Base-by-base conservation (phyloP, 1,140 invertebrate genomes). In the Pemphigus obesinymphae region DNA sequence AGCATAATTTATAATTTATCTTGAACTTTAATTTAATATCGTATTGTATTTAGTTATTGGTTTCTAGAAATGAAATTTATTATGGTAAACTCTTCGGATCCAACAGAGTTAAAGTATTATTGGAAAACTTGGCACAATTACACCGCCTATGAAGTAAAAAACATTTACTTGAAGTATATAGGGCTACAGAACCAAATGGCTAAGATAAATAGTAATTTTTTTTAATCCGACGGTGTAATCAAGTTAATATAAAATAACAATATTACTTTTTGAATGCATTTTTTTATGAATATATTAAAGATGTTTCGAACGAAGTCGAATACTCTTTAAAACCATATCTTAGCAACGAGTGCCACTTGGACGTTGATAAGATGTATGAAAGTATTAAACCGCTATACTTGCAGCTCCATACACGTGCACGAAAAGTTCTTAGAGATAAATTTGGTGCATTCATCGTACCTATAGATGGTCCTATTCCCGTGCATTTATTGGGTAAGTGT, bases 121-220 rank as follows among this genome's bases (percentile, higher is more conserved):
- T 78, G 75, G 75, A 78, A 78, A 58, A 34, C 75, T 40, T 78
- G 75, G 75, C 75, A 78, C 13, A 78, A 58, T 40, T n/a, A 58
- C n/a, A 78, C 75, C 29, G 26, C 53, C 13, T 78, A 23, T 13
- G 53, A 43, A 15, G 34, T 58, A 1, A 78, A 58, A 78, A 58
- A n/a, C 40, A 34, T 37, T 6, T 78, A 78, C n/a, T 17, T 78
- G n/a, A 78, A 78, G 13, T 78, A 55, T 23, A 61, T 78, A 2
- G 50, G 37, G 43, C 13, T 40, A 13, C 37, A 58, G n/a, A 40
- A 78, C 75, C 31, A 43, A 17, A 61, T 78, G 29, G 75, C 75
- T 3, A 37, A 23, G 5, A 6, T 78, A 2, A 78, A 78, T 29
- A 61, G 75, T 78, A 78, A 78, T 53, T 50, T n/a, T 23, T 15